Evolutionary conservation across 2,888 invertebrate genomes (phyloP).

Genomic region (Microctonus aethiopoides): DNA sequence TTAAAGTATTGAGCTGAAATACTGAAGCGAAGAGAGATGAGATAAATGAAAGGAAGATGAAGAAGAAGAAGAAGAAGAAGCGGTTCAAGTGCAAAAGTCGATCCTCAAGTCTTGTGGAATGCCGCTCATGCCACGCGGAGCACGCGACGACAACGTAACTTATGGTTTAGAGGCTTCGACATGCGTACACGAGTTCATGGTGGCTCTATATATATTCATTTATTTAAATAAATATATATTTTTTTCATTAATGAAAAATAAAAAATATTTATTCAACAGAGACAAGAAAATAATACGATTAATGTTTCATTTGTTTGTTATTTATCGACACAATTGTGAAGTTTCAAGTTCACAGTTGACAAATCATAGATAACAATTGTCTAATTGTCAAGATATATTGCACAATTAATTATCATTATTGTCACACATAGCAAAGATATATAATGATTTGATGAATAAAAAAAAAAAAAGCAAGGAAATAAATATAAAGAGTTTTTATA

Average conservation of each 20-base stretch:
- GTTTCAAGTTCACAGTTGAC: not conserved
- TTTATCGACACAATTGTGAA: not conserved
- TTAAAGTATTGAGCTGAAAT: slow-evolving; percentile 10
- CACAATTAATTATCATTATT: not conserved
- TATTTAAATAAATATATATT: not conserved
- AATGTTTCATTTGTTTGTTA: not conserved
- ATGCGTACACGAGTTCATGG: slow-evolving; percentile 13
- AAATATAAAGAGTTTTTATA: not conserved
- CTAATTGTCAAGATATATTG: not conserved
- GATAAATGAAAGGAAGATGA: not conserved
- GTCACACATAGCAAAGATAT: not conserved
- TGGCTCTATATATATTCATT: not conserved
- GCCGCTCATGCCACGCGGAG: slow-evolving; percentile 25
- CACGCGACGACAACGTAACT: slow-evolving; percentile 33
- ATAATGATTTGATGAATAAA: not conserved
- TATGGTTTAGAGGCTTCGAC: slow-evolving; percentile 23
- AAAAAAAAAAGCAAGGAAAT: not conserved
- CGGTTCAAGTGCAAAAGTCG: slow-evolving; percentile 30
- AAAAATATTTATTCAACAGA: not conserved
- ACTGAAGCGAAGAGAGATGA: not conserved
- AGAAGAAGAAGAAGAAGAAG: slow-evolving; percentile 13
- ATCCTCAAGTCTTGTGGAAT: slow-evolving; percentile 30
- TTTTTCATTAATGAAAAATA: not conserved
- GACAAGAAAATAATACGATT: too few species aligned
- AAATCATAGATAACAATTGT: too few species aligned